Percentiles rank a stretch among this genome's conserved stretches.
phyloP scores from a whole-genome alignment of 2,888 invertebrate species.

The Mellilla xanthometata region DNA sequence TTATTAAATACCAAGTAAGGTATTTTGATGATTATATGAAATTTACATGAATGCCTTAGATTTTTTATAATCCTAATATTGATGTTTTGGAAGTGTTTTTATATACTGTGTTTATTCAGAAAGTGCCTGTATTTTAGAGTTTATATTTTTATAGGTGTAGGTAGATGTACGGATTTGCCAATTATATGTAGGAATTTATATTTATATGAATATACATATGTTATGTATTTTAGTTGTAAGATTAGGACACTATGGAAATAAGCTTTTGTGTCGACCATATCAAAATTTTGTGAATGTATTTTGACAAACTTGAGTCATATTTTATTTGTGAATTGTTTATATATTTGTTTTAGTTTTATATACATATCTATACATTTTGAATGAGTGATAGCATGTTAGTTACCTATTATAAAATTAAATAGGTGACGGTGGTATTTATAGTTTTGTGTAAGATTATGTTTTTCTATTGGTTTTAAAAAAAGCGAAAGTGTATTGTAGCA shows the following conservation, averaged over 20 bases:
- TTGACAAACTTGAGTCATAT: too few species aligned
- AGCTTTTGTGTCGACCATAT: slow-evolving; percentile 42
- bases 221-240: slow-evolving; percentile 33
- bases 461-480: slow-evolving; percentile 6
- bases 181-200: slow-evolving; percentile 35
- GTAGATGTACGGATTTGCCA: slow-evolving; percentile 43
- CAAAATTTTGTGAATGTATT: slow-evolving; percentile 18
- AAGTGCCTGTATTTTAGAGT: slow-evolving; percentile 49
- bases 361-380: not conserved
- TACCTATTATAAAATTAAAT: slow-evolving; percentile 28
- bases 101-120: slow-evolving; percentile 27
- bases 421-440: slow-evolving; percentile 31
- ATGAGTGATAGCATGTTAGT: slow-evolving; percentile 22
- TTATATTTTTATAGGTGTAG: slow-evolving; percentile 56
- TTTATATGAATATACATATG: slow-evolving; percentile 38
- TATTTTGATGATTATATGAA: too few species aligned
- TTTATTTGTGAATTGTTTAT: too few species aligned
- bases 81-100: not conserved
- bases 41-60: too few species aligned
- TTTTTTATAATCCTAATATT: too few species aligned
- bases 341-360: too few species aligned
- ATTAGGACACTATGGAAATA: slow-evolving; percentile 35
- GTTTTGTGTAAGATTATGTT: slow-evolving; percentile 1
- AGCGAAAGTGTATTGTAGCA: slow-evolving; percentile 15
- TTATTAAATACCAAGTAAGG: too few species aligned